A percentile compares a stretch with the other conserved stretches of the same genome.
These are phyloP conservation scores for Cavia aperea DNA, from an alignment of 2,113 vertebrate genomes.

Conservation along the genomic window DNA sequence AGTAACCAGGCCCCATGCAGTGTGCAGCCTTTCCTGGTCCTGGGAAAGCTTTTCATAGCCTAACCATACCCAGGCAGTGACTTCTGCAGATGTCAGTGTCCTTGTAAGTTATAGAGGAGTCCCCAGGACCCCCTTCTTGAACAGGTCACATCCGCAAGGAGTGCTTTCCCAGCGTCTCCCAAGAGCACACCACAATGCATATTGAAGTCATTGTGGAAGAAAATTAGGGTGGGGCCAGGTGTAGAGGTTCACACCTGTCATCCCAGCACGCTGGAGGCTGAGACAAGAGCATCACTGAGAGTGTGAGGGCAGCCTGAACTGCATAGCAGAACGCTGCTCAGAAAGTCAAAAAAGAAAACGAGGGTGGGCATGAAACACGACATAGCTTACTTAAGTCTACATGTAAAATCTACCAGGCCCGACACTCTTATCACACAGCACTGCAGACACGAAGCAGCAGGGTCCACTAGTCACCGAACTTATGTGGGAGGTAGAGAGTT, in stretches of 20 bases:
- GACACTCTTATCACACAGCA: not conserved
- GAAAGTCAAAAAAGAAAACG: conserved; percentile 27
- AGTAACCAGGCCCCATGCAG: not conserved
- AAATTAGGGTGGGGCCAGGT: conserved; percentile 39
- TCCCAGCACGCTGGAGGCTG: not conserved
- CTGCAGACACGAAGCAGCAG: not conserved
- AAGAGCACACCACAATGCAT: not conserved
- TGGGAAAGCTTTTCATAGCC: not conserved
- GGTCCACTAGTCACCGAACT: not conserved
- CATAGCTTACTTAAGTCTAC: not conserved
- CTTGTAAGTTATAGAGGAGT: not conserved
- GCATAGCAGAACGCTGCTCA: not conserved
- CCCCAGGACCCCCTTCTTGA: not conserved
- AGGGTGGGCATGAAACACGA: conserved; percentile 43
- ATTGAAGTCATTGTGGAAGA: conserved; percentile 61
- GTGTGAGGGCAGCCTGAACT: not conserved
- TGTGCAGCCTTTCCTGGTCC: not conserved
- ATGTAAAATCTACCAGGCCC: not conserved
- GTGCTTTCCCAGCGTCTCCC: not conserved
- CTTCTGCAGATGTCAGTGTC: not conserved
- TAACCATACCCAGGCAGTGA: not conserved
- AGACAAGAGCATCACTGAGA: not conserved
- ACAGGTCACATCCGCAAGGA: not conserved
- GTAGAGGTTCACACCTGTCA: not conserved
- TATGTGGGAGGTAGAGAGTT: not conserved